Evolutionary conservation across 2,888 invertebrate genomes (phyloP).

Genomic region (Flexamia atlantica): DNA sequence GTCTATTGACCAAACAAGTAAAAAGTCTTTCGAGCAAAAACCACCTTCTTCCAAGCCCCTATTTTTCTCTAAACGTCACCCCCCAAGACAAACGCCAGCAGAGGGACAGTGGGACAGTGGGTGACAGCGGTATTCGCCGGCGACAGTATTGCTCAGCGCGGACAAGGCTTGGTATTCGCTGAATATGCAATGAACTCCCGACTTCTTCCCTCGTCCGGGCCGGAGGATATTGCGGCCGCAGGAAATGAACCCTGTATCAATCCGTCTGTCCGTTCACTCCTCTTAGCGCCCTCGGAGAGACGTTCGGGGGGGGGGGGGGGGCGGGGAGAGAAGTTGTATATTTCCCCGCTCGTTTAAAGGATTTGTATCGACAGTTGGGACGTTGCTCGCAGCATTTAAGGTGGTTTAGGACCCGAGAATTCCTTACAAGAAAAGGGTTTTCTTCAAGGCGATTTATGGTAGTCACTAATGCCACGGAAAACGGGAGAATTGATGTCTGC

Average conservation of each 20-base stretch:
- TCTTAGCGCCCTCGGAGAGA: slow-evolving; percentile 11
- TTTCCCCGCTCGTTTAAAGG: slow-evolving; percentile 56
- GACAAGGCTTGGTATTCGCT: slow-evolving; percentile 52
- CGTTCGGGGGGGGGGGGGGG: slow-evolving; percentile 18
- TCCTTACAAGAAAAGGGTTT: slow-evolving; percentile 50
- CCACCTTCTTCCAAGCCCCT: no score
- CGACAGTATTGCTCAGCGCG: slow-evolving; percentile 51
- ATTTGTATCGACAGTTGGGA: slow-evolving; percentile 56
- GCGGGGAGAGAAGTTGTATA: slow-evolving; percentile 59
- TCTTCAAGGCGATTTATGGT: slow-evolving; percentile 18
- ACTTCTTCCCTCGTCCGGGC: slow-evolving; percentile 13
- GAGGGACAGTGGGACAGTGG: neutral
- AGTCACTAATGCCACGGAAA: slow-evolving; percentile 33
- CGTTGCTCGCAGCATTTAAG: slow-evolving; percentile 49
- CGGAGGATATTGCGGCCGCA: slow-evolving; percentile 11
- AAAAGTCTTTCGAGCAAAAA: no score
- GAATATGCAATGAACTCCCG: slow-evolving; percentile 65
- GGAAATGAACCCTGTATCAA: slow-evolving; percentile 49
- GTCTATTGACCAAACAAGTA: no score
- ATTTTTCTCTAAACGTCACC: neutral
- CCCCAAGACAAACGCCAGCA: neutral
- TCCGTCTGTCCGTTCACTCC: slow-evolving; percentile 59
- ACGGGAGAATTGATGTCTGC: slow-evolving; percentile 15
- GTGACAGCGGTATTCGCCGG: slow-evolving; percentile 44
- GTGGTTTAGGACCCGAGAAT: slow-evolving; percentile 46